Conservation (phyloP, 2,888 invertebrate species). For the Balanococcus diminutus region DNA sequence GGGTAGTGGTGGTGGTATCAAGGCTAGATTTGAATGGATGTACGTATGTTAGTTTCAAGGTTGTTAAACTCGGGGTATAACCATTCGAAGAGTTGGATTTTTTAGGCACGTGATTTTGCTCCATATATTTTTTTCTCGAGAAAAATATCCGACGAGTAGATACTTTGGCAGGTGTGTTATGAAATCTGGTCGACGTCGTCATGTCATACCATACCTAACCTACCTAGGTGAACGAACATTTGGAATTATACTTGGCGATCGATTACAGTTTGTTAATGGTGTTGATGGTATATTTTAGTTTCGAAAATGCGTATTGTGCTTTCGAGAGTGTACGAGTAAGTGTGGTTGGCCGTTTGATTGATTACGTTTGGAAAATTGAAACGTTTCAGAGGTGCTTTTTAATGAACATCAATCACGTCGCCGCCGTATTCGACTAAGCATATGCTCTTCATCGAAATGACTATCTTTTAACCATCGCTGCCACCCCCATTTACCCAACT, state of each 20-base stretch:
- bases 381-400: constrained; percentile 17
- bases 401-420: constrained; percentile 22
- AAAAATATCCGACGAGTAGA: not conserved
- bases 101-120: not conserved
- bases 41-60: too few relatives aligned
- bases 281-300: not conserved
- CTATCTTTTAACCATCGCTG: too few relatives aligned
- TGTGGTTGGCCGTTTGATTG: constrained; percentile 1
- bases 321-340: not conserved
- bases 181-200: not conserved
- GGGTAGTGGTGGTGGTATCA: not conserved
- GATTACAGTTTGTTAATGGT: not conserved
- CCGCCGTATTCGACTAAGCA: not conserved
- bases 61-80: not conserved
- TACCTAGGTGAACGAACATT: not conserved
- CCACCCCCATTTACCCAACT: not conserved
- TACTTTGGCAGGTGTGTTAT: not conserved
- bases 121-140: too few relatives aligned
- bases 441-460: constrained; percentile 12
- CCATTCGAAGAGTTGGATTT: not conserved
- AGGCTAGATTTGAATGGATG: not conserved
- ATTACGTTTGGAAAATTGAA: constrained; percentile 17
- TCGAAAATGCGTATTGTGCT: constrained; percentile 2
- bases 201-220: not conserved
- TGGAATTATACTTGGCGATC: not conserved